These are phyloP conservation scores for Regulus satrapa DNA, from an alignment of 2,113 vertebrate genomes.

Conservation along the genomic window DNA sequence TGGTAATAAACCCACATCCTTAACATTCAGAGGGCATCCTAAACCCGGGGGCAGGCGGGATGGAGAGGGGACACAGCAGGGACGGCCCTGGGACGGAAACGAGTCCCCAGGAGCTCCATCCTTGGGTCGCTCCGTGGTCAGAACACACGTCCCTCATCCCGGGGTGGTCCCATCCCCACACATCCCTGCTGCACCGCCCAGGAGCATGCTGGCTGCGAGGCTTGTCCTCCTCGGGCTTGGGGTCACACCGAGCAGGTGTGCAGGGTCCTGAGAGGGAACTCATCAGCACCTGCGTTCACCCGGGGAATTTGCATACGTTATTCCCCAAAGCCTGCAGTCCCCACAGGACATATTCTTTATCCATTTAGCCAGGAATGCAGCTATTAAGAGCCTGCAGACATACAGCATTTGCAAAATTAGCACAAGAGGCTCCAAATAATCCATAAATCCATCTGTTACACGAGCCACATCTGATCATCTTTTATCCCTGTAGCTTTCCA, in stretches of 20 bases:
- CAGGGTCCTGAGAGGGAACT: neutral
- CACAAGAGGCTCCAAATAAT: slow-evolving; percentile 31
- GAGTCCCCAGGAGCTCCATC: accelerated
- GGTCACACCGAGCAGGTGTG: neutral
- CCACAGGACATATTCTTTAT: neutral
- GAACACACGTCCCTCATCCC: accelerated
- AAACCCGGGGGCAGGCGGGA: accelerated
- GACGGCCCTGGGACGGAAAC: neutral
- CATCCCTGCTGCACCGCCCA: neutral
- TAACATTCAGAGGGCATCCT: neutral
- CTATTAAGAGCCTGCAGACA: slow-evolving; percentile 29
- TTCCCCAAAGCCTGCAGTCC: slow-evolving; percentile 1
- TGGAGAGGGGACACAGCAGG: neutral
- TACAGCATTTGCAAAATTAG: slow-evolving; percentile 27
- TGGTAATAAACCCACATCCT: neutral
- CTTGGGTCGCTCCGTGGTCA: accelerated
- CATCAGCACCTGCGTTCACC: neutral
- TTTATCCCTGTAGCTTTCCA: neutral
- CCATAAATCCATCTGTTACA: slow-evolving; percentile 20
- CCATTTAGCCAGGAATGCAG: neutral
- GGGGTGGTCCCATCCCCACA: neutral
- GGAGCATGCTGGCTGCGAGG: accelerated
- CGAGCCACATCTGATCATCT: neutral
- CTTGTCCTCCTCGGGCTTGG: neutral
- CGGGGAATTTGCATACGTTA: neutral